Conservation (phyloP, 2,888 invertebrate genomes). For the Polydrusus pterygomalis region DNA sequence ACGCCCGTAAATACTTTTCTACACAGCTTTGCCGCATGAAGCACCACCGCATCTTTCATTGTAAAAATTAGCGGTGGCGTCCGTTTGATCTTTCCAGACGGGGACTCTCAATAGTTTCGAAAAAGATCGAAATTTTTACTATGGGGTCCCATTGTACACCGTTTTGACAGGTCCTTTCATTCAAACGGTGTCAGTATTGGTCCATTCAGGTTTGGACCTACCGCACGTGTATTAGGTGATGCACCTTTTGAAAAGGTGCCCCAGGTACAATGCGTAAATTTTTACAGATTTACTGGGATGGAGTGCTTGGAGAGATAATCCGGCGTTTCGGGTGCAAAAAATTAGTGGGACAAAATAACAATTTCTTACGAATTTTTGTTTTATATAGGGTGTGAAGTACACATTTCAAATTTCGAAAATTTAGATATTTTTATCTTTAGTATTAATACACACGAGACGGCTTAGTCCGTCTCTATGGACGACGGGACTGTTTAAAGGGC, state of each 20-base stretch:
- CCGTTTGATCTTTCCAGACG: conserved; percentile 61
- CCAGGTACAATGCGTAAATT: conserved; percentile 27
- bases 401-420: no score
- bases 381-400: no score
- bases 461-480: no score
- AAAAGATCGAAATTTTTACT: conserved; percentile 55
- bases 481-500: no score
- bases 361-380: background rate
- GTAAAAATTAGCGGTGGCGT: conserved; percentile 64
- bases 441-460: no score
- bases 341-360: conserved; percentile 30
- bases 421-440: no score
- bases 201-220: conserved; percentile 51
- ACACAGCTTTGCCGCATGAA: conserved; percentile 40
- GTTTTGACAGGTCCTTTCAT: conserved; percentile 55
- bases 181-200: conserved; percentile 49
- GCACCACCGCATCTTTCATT: conserved; percentile 55
- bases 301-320: conserved; percentile 39
- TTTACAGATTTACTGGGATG: conserved; percentile 33
- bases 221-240: conserved; percentile 47
- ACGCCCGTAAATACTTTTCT: conserved; percentile 43
- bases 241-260: conserved; percentile 31
- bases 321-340: conserved; percentile 26
- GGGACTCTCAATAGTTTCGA: conserved; percentile 50
- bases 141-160: conserved; percentile 48